Percentiles rank a stretch among this genome's conserved stretches.
Conservation (phyloP, 2,888 invertebrate genomes). For the Anthrax anthrax region DNA sequence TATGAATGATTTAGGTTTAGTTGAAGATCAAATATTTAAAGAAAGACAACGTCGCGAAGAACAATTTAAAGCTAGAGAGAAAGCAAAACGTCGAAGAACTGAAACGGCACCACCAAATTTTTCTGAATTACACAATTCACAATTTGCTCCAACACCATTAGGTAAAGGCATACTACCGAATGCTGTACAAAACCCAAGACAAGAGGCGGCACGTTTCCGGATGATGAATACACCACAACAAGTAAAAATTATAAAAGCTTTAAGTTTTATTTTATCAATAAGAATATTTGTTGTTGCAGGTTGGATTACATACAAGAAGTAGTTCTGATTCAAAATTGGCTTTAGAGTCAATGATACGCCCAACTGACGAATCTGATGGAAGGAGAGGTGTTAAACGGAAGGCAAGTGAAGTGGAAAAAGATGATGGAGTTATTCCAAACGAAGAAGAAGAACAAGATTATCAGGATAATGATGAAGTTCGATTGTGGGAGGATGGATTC, state of each 20-base stretch:
- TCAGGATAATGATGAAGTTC: constrained; percentile 74
- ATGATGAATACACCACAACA: constrained; percentile 40
- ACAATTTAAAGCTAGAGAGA: constrained; percentile 63
- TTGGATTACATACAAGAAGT: constrained; percentile 3
- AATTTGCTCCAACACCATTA: constrained; percentile 61
- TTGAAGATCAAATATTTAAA: constrained; percentile 95
- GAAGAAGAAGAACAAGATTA: constrained; percentile 49
- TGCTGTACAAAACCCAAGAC: constrained; percentile 52
- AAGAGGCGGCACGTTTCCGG: constrained; percentile 51
- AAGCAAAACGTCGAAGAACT: constrained; percentile 47
- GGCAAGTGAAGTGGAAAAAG: constrained; percentile 31
- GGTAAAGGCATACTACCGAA: constrained; percentile 38
- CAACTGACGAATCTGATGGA: constrained; percentile 23
- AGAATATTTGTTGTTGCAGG: constrained; percentile 1
- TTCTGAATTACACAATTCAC: constrained; percentile 51
- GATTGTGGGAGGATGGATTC: constrained; percentile 93
- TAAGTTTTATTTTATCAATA: constrained; percentile 5
- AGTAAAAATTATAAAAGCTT: background rate
- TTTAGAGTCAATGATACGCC: constrained; percentile 39
- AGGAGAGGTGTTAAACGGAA: constrained; percentile 39
- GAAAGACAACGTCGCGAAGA: constrained; percentile 76
- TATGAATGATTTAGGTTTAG: constrained; percentile 81
- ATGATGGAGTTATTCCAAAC: constrained; percentile 30
- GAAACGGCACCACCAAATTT: constrained; percentile 46
- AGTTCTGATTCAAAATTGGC: constrained; percentile 17